These are phyloP conservation scores for Antitype chi DNA, from an alignment of 2,888 invertebrate genomes.

Conservation along the genomic window DNA sequence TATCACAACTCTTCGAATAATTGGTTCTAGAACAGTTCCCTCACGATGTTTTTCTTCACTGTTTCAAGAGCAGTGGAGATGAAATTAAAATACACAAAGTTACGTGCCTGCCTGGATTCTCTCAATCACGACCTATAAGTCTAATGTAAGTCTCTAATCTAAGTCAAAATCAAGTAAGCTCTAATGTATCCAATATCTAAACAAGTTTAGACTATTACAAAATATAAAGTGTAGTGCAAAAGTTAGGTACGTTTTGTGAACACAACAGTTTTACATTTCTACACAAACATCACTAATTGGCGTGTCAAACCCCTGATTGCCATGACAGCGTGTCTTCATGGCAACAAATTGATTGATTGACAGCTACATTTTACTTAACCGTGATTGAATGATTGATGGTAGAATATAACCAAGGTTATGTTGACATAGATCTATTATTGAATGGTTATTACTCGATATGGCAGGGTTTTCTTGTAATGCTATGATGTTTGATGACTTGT, in stretches of 20 bases:
- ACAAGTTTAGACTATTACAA: too few species aligned
- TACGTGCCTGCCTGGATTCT: too few species aligned
- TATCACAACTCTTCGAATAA: too few species aligned
- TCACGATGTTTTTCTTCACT: too few species aligned
- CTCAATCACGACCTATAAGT: too few species aligned
- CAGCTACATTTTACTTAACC: conserved; percentile 31
- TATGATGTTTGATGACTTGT: too few species aligned
- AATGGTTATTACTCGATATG: neutral
- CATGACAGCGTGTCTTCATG: conserved; percentile 23
- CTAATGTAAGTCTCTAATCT: too few species aligned
- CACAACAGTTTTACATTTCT: conserved; percentile 1
- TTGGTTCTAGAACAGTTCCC: too few species aligned
- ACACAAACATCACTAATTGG: conserved; percentile 30
- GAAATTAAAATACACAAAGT: too few species aligned
- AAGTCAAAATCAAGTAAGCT: too few species aligned
- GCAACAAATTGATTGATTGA: conserved; percentile 19
- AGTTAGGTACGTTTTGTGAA: neutral
- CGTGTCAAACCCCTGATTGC: conserved; percentile 16
- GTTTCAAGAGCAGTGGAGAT: too few species aligned
- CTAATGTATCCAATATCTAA: too few species aligned
- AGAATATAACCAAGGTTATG: conserved; percentile 30
- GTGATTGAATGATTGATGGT: conserved; percentile 39
- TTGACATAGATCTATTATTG: conserved; percentile 1
- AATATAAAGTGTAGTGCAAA: neutral
- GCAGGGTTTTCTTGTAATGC: neutral